Percentiles rank a stretch among this genome's conserved stretches.
These are phyloP conservation scores for Hemicentrotus pulcherrimus DNA, from an alignment of 35 echinoderm and acorn worm genomes.

Conservation along the genomic window DNA sequence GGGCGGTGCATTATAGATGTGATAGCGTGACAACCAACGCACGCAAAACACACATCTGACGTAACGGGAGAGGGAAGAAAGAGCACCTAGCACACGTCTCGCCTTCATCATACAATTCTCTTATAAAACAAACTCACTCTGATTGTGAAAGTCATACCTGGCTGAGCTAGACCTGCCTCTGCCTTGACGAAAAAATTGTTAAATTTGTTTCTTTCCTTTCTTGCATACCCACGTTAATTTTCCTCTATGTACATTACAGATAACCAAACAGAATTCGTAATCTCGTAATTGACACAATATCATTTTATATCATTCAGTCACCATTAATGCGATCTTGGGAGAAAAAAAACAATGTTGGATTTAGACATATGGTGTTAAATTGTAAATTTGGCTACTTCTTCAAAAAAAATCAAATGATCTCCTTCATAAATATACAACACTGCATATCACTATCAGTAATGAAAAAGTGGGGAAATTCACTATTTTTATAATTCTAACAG, in stretches of 20 bases:
- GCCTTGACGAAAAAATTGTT: not conserved
- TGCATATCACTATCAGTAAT: too few relatives aligned
- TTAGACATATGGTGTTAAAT: not conserved
- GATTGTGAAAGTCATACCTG: not conserved
- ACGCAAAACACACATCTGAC: not conserved
- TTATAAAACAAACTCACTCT: constrained; percentile 11
- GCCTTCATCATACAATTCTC: not conserved
- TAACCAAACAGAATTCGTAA: not conserved
- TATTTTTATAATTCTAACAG: not conserved
- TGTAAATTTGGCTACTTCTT: not conserved
- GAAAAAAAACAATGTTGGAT: not conserved
- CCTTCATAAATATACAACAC: too few relatives aligned
- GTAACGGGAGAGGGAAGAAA: not conserved
- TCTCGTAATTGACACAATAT: not conserved
- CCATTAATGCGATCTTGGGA: not conserved
- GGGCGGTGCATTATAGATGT: not conserved
- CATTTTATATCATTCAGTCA: not conserved
- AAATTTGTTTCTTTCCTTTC: not conserved
- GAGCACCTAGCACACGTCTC: not conserved
- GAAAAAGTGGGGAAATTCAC: not conserved
- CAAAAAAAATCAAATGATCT: not conserved
- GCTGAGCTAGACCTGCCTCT: not conserved
- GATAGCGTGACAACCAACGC: not conserved
- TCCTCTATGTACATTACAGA: not conserved
- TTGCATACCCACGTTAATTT: not conserved